Percentiles rank a stretch among this genome's conserved stretches.
These are phyloP conservation scores for Timema cristinae DNA, from an alignment of 2,888 invertebrate genomes.

Conservation along the genomic window DNA sequence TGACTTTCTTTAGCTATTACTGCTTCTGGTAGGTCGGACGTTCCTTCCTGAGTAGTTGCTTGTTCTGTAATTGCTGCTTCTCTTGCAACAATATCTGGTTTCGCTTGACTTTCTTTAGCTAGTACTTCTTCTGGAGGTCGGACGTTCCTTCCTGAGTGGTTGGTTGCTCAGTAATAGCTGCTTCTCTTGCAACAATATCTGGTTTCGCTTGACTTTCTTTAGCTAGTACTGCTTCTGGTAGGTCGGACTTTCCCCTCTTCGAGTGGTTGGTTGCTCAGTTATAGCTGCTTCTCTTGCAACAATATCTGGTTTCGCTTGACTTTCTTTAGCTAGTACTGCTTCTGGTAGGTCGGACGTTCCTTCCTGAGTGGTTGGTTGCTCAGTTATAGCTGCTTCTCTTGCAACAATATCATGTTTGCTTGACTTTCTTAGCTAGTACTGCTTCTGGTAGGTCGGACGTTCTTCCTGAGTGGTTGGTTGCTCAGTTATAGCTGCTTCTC, in stretches of 20 bases:
- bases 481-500: conserved; percentile 20
- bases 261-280: conserved; percentile 19
- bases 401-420: conserved; percentile 21
- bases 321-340: conserved; percentile 14
- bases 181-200: conserved; percentile 16
- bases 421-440: conserved; percentile 14
- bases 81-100: conserved; percentile 2
- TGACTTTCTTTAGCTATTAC: not conserved
- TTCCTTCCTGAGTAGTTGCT: no score
- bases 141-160: no score
- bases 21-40: no score
- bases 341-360: conserved; percentile 19
- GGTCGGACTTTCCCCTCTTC: conserved; percentile 18
- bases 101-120: no score
- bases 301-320: conserved; percentile 24
- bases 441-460: no score
- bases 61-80: conserved; percentile 21
- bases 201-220: conserved; percentile 16
- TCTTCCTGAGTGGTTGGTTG: conserved; percentile 17
- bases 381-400: conserved; percentile 22
- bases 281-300: conserved; percentile 22
- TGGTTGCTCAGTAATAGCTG: conserved; percentile 13
- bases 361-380: conserved; percentile 21
- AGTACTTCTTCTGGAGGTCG: no score
- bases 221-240: conserved; percentile 9